Conservation (phyloP, 2,888 invertebrate genomes). For the Thymelicus sylvestris region DNA sequence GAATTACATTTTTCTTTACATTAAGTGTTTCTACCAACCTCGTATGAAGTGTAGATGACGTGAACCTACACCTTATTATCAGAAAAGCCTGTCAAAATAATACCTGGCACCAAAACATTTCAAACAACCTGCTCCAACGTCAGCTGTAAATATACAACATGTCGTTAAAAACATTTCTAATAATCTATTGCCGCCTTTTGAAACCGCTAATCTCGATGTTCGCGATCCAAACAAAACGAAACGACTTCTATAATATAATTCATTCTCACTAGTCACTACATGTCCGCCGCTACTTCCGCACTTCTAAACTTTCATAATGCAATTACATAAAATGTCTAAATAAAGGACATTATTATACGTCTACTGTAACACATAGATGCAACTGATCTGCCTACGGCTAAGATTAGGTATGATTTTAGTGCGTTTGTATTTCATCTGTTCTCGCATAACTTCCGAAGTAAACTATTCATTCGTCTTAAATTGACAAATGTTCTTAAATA, state of each 20-base stretch:
- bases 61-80: no score
- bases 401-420: no score
- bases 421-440: no score
- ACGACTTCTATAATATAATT: conserved; percentile 7
- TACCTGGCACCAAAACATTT: no score
- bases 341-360: conserved; percentile 19
- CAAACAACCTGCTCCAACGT: not conserved
- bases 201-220: conserved; percentile 8
- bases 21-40: no score
- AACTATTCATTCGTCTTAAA: no score
- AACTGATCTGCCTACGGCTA: no score
- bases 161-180: not conserved
- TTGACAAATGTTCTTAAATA: no score
- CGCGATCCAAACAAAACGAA: conserved; percentile 8
- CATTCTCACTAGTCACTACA: conserved; percentile 11
- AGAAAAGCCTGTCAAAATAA: no score
- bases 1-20: no score
- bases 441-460: no score
- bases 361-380: not conserved
- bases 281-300: conserved; percentile 8
- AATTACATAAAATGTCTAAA: conserved; percentile 36
- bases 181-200: not conserved
- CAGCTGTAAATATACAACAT: not conserved
- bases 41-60: no score
- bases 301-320: conserved; percentile 24